phyloP scores from a whole-genome alignment of 2,113 vertebrate species.

The Caranx ignobilis region DNA sequence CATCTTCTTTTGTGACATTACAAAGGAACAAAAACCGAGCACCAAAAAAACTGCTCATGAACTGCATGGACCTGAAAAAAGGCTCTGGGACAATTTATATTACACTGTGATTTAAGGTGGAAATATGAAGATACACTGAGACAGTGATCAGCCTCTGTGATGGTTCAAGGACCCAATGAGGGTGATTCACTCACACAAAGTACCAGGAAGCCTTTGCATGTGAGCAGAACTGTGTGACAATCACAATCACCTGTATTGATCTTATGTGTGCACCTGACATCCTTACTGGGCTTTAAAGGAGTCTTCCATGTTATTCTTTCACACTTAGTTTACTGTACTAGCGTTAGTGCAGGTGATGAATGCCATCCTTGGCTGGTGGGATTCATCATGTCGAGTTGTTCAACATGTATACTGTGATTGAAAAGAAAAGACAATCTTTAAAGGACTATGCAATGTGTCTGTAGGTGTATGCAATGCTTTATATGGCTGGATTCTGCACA shows the following conservation, averaged over 20 bases:
- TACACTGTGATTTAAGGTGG: constrained; percentile 65
- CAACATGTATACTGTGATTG: constrained; percentile 80
- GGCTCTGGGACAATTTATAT: constrained; percentile 30
- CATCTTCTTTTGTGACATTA: constrained; percentile 55
- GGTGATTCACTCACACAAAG: background rate
- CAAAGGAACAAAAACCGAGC: constrained; percentile 73
- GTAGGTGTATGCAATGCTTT: constrained; percentile 55
- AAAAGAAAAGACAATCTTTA: constrained; percentile 83
- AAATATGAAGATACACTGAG: constrained; percentile 41
- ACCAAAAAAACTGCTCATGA: constrained; percentile 22
- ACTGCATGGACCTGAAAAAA: constrained; percentile 31
- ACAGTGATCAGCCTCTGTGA: constrained; percentile 25
- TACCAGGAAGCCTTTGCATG: constrained; percentile 35
- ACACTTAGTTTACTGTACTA: constrained; percentile 66
- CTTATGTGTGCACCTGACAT: constrained; percentile 45
- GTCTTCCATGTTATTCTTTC: constrained; percentile 83
- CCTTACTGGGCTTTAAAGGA: constrained; percentile 59
- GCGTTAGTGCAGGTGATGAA: constrained; percentile 63
- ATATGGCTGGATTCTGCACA: constrained; percentile 67
- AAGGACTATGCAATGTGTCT: constrained; percentile 81
- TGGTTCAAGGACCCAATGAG: constrained; percentile 28
- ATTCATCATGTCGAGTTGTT: constrained; percentile 60
- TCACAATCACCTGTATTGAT: constrained; percentile 73
- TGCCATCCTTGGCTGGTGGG: constrained; percentile 27
- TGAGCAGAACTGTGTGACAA: constrained; percentile 76